Evolutionary conservation across 2,113 vertebrate genomes (phyloP).

Genomic region (Corythornis cristatus): DNA sequence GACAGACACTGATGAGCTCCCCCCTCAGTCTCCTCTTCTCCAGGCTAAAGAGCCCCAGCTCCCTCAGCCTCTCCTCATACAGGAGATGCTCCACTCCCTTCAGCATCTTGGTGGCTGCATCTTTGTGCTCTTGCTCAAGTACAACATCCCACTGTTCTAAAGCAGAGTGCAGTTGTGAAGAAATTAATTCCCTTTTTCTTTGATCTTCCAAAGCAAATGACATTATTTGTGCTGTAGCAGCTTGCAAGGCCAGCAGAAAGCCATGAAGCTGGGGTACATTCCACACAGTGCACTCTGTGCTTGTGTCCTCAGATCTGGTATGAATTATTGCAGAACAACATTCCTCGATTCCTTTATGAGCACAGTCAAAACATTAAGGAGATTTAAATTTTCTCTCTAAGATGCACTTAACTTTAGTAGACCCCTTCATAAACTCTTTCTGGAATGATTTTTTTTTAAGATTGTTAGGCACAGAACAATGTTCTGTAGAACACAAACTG

Average conservation of each 20-base stretch:
- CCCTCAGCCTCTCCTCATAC: too few relatives aligned
- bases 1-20: too few relatives aligned
- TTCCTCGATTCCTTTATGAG: constrained; percentile 49
- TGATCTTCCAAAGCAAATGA: background rate
- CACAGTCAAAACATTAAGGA: background rate
- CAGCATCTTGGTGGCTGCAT: background rate
- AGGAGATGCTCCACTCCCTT: too few relatives aligned
- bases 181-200: background rate
- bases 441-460: background rate
- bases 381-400: constrained; percentile 19
- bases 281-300: background rate
- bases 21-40: too few relatives aligned
- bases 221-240: background rate
- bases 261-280: background rate
- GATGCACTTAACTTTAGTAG: background rate
- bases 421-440: background rate
- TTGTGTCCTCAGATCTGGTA: background rate
- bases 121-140: background rate
- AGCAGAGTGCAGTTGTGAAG: background rate
- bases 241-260: background rate
- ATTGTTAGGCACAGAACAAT: background rate
- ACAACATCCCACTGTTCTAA: background rate
- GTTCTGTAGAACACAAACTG: background rate
- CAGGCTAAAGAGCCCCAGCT: too few relatives aligned
- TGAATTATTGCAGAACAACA: constrained; percentile 34